Base-by-base conservation (phyloP, 2,113 vertebrate genomes). In the Raja brachyura region DNA sequence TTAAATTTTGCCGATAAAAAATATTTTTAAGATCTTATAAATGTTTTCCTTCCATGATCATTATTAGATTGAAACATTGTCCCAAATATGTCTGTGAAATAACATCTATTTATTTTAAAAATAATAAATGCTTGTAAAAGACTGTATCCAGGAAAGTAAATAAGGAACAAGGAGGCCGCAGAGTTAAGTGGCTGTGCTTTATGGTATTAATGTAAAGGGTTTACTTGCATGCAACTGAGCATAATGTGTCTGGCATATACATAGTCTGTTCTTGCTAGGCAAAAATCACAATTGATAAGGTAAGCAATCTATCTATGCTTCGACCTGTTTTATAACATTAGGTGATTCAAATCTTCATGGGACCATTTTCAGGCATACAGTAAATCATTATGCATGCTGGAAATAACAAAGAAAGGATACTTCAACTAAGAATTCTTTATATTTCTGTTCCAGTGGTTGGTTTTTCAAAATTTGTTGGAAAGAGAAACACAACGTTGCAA, bases 281-380 rank as follows among this genome's bases (percentile, higher is more conserved):
- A 28, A 73, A 48, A 48, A 92, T 92, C 63, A 73, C 48, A 73
- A 73, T 92, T 92, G 48, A 92, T 68, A 73, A 70, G 31, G 63
- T 92, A 11, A 92, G 63, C 63, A 70, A 92, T 92, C 66, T 73
- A 70, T 48, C 39, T 48, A 31, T 22, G 39, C 39, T 73, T 39
- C 14, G 4, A 54, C 90, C 68, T 74, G 20, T 14, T 92, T 61
- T 66, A 63, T 54, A 92, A 74, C 90, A 92, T 92, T 92, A 33
- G 13, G 61, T 31, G 11, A 92, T 92, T 92, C 33, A 92, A n/a
- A 92, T 88, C 59, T 86, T 86, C 56, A n/a, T 31, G 56, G 63
- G 5, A 16, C 66, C n/a, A 39, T 70, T n/a, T 92, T 92, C 33
- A 73, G 33, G 18, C 18, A 68, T 73, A 48, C 10, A 33, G 63